Conservation (phyloP, 1,140 invertebrate genomes). For the Ladona fulva region DNA sequence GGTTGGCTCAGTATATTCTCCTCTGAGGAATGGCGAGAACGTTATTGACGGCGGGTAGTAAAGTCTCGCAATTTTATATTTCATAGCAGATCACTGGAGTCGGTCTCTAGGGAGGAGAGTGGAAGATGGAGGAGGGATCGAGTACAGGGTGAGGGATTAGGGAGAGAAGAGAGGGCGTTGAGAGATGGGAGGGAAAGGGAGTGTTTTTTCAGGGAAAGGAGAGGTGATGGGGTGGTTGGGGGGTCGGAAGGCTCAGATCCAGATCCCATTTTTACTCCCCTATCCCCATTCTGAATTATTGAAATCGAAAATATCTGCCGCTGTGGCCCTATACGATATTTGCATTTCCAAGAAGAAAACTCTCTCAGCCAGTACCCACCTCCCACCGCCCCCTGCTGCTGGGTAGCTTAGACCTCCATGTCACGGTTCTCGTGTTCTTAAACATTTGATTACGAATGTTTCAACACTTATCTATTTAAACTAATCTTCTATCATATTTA, state of each 20-base stretch:
- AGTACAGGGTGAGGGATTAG: background rate
- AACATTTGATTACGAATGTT: too few species aligned
- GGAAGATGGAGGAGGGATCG: background rate
- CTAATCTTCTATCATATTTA: too few species aligned
- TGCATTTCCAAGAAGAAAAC: slow-evolving; percentile 6
- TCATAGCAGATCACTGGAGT: background rate
- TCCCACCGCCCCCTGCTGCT: background rate
- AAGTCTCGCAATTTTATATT: slow-evolving; percentile 7
- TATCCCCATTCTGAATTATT: slow-evolving; percentile 3
- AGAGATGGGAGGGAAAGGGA: background rate
- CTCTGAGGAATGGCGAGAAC: background rate
- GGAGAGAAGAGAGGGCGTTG: background rate
- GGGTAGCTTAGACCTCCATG: background rate
- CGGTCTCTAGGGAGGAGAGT: background rate
- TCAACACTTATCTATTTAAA: too few species aligned
- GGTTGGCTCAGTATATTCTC: background rate
- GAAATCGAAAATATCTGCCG: slow-evolving; percentile 9
- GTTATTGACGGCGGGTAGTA: background rate
- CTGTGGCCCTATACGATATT: background rate
- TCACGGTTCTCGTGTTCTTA: background rate
- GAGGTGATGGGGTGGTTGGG: background rate
- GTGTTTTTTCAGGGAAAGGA: background rate
- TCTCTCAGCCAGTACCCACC: background rate
- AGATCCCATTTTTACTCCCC: slow-evolving; percentile 8
- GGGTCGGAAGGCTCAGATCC: background rate